These are phyloP conservation scores for Parasteatoda lunata DNA, from an alignment of 2,888 invertebrate genomes.

Conservation along the genomic window DNA sequence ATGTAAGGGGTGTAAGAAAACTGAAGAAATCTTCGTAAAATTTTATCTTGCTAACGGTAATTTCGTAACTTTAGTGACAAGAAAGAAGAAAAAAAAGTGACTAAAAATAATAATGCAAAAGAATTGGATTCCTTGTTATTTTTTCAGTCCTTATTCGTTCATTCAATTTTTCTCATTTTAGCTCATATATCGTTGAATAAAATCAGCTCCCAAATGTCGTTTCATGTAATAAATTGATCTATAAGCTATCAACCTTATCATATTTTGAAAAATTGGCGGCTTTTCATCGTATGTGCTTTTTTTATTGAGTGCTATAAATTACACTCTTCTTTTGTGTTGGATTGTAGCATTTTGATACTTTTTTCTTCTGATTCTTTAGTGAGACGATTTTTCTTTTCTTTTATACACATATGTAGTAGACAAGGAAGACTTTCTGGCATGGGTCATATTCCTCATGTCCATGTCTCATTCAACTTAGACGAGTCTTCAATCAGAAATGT, in stretches of 20 bases:
- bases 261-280: slow-evolving; percentile 63
- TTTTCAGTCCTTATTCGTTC: slow-evolving; percentile 29
- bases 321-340: slow-evolving; percentile 43
- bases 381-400: slow-evolving; percentile 50
- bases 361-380: slow-evolving; percentile 27
- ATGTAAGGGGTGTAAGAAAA: slow-evolving; percentile 2
- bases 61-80: slow-evolving; percentile 52
- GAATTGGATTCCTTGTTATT: slow-evolving; percentile 57
- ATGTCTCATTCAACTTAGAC: slow-evolving; percentile 23
- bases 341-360: slow-evolving; percentile 31
- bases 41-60: slow-evolving; percentile 40
- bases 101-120: slow-evolving; percentile 35
- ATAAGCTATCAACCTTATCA: slow-evolving; percentile 61
- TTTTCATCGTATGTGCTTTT: slow-evolving; percentile 45
- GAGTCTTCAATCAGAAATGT: slow-evolving; percentile 11
- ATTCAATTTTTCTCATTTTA: slow-evolving; percentile 39
- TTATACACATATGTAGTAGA: slow-evolving; percentile 43
- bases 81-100: slow-evolving; percentile 24
- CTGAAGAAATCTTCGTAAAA: slow-evolving; percentile 12
- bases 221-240: slow-evolving; percentile 60
- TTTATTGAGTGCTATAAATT: slow-evolving; percentile 59
- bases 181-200: slow-evolving; percentile 59
- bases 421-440: slow-evolving; percentile 23
- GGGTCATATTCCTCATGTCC: slow-evolving; percentile 28
- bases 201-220: slow-evolving; percentile 52